These are phyloP conservation scores for Chrysolina oricalcia DNA, from an alignment of 2,888 invertebrate genomes.

Conservation along the genomic window DNA sequence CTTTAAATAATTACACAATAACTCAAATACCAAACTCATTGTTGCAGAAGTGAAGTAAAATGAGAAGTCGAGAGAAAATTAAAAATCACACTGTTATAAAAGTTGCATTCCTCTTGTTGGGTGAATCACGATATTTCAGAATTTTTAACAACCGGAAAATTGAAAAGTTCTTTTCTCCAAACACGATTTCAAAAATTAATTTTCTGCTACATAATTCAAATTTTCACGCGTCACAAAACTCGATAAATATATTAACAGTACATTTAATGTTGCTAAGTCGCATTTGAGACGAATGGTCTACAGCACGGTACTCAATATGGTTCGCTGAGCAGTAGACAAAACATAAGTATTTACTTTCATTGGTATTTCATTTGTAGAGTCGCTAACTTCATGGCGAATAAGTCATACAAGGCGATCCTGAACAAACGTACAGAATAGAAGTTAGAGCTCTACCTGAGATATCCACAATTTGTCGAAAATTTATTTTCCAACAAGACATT, in stretches of 20 bases:
- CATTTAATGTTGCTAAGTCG: too few species aligned
- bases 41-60: neutral
- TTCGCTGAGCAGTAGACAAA: neutral
- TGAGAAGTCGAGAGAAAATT: neutral
- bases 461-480: too few species aligned
- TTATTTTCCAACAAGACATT: too few species aligned
- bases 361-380: too few species aligned
- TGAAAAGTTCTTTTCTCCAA: slow-evolving; percentile 16
- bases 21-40: neutral
- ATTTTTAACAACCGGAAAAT: slow-evolving; percentile 29
- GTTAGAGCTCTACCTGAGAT: too few species aligned
- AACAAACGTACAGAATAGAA: too few species aligned
- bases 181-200: slow-evolving; percentile 23
- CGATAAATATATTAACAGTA: neutral
- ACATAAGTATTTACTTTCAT: neutral
- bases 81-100: neutral
- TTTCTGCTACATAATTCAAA: slow-evolving; percentile 31
- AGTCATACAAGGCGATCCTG: too few species aligned
- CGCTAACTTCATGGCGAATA: too few species aligned
- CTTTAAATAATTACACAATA: too few species aligned
- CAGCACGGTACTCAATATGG: neutral
- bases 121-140: slow-evolving; percentile 18
- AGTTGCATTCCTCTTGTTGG: neutral
- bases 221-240: neutral
- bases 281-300: neutral